phyloP scores from a whole-genome alignment of 2,888 invertebrate species.

The Agrochola macilenta region DNA sequence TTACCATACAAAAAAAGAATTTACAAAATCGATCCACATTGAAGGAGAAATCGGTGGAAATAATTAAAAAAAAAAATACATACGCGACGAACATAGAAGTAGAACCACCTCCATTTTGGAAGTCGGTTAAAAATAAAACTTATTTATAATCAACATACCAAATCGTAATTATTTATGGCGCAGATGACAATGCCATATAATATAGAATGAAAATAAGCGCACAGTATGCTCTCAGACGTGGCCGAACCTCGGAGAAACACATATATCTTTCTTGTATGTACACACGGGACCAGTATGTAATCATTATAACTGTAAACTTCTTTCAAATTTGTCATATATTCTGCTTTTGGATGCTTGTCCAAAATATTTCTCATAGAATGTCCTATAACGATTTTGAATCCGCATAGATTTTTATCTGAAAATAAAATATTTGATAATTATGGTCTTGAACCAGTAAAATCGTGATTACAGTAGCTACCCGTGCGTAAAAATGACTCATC shows the following conservation, averaged over 20 bases:
- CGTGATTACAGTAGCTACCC: neutral
- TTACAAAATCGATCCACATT: no score
- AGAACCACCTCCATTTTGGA: no score
- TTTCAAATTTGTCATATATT: slow-evolving; percentile 80
- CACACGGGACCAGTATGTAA: slow-evolving; percentile 90
- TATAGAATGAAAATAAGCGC: slow-evolving; percentile 93
- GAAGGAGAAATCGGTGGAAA: no score
- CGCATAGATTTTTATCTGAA: slow-evolving; percentile 91
- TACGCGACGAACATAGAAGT: no score
- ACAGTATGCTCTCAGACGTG: slow-evolving; percentile 89
- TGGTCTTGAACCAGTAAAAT: neutral
- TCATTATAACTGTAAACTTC: slow-evolving; percentile 85
- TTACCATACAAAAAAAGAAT: no score
- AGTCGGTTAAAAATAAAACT: neutral
- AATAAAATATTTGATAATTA: slow-evolving; percentile 56
- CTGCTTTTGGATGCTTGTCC: slow-evolving; percentile 57
- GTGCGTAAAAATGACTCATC: neutral
- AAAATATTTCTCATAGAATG: slow-evolving; percentile 86
- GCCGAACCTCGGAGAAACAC: slow-evolving; percentile 90
- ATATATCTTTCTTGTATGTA: slow-evolving; percentile 86
- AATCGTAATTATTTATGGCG: slow-evolving; percentile 77
- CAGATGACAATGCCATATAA: slow-evolving; percentile 83
- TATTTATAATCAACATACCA: slow-evolving; percentile 70
- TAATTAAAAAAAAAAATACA: no score
- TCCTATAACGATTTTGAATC: slow-evolving; percentile 91